Percentiles rank a stretch among this genome's conserved stretches.
Conservation (phyloP, 2,797 vertebrate genomes). For the Huso huso region DNA sequence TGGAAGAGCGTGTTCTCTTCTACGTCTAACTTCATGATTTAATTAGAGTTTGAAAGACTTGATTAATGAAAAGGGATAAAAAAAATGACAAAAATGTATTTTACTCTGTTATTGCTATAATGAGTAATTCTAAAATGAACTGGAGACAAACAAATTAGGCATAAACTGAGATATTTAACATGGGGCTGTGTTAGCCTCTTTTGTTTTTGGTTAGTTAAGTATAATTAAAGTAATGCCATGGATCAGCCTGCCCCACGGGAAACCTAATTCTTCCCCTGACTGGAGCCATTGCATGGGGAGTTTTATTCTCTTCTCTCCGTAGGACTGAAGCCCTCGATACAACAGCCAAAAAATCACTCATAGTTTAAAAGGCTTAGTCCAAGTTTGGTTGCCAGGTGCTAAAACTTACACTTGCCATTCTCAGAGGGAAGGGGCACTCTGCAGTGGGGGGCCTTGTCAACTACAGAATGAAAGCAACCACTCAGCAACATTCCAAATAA, state of each 20-base stretch:
- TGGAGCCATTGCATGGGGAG: constrained; percentile 97
- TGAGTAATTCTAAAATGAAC: background rate
- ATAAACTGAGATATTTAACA: constrained; percentile 67
- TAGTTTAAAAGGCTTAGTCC: constrained; percentile 83
- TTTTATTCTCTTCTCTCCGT: constrained; percentile 81
- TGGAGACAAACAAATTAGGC: constrained; percentile 24
- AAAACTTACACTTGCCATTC: constrained; percentile 78
- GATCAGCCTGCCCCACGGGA: constrained; percentile 82
- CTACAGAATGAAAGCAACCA: constrained; percentile 37
- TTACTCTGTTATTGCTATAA: too few relatives aligned
- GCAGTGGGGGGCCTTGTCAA: constrained; percentile 44
- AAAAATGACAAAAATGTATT: too few relatives aligned
- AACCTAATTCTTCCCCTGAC: constrained; percentile 88
- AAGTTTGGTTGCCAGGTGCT: constrained; percentile 89
- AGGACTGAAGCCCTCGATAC: constrained; percentile 82
- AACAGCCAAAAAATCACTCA: constrained; percentile 86
- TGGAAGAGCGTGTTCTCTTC: too few relatives aligned
- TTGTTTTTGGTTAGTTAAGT: constrained; percentile 93
- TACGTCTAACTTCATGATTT: too few relatives aligned
- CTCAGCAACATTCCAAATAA: constrained; percentile 53
- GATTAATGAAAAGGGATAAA: too few relatives aligned
- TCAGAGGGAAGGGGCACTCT: constrained; percentile 53
- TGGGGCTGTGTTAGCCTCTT: constrained; percentile 79
- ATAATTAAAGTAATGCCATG: constrained; percentile 94
- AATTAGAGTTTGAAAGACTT: too few relatives aligned